Base-by-base conservation (phyloP, 64 coral and sea anemone species). In the Porites australiensis region DNA sequence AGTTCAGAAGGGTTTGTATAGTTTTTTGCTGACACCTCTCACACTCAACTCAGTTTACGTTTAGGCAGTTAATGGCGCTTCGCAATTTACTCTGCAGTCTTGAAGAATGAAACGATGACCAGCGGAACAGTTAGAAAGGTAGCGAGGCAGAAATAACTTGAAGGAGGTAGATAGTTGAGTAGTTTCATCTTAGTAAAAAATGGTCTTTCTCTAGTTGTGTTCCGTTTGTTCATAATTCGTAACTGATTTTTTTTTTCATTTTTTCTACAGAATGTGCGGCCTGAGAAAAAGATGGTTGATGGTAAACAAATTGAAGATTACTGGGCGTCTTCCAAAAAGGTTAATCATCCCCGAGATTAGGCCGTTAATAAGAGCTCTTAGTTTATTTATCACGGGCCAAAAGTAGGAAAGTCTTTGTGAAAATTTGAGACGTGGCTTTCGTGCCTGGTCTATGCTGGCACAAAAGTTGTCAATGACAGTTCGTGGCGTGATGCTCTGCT, bases 291-390 rank as follows among this genome's bases (percentile, higher is more conserved):
- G 50, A 72, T 93, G 62, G 74, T 95, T 2, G 96, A 98, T 44
- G 93, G 96, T 44, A 98, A 98, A 87, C 96, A 92, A 76, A 52
- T 92, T 1, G 96, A 98, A 46, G 96, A 98, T 71, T 98, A 95
- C 65, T 98, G 96, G 96, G 96, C 87, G 10, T 92, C 96, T 13
- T 98, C 96, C 2, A 98, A 95, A 60, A 98, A 92, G 96, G 96
- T 98, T 76, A 11, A 21, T 13, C 19, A 5, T 2, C 44, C 11
- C 19, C 18, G 70, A 8, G 8, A 9, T 72, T 27, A 27, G 18
- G 70, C 18, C 44, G 70, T 13, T 13, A 21, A 57, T 57, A 9
- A 9, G 4, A 57, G 5, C 54, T 37, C 27, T 37, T 37, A 37
- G 27, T 37, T 37, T 37, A 37, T 37, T 0, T 37, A 37, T 1